Evolutionary conservation across 2,797 vertebrate genomes (phyloP).

Genomic region (Peromyscus attwateri): DNA sequence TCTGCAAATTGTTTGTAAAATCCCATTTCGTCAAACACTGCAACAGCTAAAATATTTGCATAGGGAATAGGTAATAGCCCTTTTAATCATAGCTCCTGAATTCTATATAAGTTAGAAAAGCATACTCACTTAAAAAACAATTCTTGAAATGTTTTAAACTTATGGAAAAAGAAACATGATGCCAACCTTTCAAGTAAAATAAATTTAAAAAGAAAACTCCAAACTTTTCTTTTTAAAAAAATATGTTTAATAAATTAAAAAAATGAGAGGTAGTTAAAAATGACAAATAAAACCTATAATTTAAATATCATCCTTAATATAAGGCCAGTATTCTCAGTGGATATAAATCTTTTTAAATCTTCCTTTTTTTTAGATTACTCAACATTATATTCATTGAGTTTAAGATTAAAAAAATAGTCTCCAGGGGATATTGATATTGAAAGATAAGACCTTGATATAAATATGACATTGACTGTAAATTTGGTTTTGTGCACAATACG

Average conservation of each 20-base stretch:
- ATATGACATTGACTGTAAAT: conserved; percentile 76
- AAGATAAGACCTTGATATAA: conserved; percentile 77
- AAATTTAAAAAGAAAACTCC: conserved; percentile 87
- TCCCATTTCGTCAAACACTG: conserved; percentile 91
- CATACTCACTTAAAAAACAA: conserved; percentile 89
- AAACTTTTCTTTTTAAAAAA: conserved; percentile 85
- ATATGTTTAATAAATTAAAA: conserved; percentile 93
- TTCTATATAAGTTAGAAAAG: conserved; percentile 93
- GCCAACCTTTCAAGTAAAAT: conserved; percentile 90
- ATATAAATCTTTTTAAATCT: conserved; percentile 87
- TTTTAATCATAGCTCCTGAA: conserved; percentile 98
- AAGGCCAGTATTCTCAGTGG: conserved; percentile 84
- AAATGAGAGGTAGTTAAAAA: conserved; percentile 98
- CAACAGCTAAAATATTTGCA: conserved; percentile 99
- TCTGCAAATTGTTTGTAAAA: conserved; percentile 89
- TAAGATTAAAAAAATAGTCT: conserved; percentile 83
- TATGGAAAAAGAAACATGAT: conserved; percentile 87
- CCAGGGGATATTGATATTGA: conserved; percentile 82
- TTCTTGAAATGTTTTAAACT: conserved; percentile 86
- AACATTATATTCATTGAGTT: conserved; percentile 79
- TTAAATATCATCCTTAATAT: conserved; percentile 85
- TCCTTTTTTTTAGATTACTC: conserved; percentile 79
- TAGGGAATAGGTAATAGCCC: conserved; percentile 99
- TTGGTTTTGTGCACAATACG: conserved; percentile 64
- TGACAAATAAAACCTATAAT: conserved; percentile 88